A percentile compares a stretch with the other conserved stretches of the same genome.
Evolutionary conservation across 2,888 invertebrate genomes (phyloP).

Genomic region (Oxycera nigricornis): DNA sequence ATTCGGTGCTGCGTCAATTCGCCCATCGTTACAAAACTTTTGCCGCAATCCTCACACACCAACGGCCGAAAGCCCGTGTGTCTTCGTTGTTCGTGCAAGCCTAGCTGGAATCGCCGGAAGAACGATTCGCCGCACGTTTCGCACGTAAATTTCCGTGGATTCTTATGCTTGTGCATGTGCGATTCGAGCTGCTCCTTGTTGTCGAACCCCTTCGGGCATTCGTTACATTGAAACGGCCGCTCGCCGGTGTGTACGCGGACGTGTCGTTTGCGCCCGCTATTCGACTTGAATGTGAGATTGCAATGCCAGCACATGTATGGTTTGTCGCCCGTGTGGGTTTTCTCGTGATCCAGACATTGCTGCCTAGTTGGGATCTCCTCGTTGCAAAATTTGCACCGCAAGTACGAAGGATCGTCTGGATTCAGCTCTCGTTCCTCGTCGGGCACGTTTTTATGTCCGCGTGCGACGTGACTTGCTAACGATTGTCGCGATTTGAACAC

Average conservation of each 20-base stretch:
- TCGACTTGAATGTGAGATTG: conserved; percentile 45
- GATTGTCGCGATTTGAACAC: conserved; percentile 1
- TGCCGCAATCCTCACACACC: conserved; percentile 38
- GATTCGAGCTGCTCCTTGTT: conserved; percentile 45
- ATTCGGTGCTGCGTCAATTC: conserved; percentile 34
- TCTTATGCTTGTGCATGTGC: conserved; percentile 46
- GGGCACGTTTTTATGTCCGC: conserved; percentile 33
- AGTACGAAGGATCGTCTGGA: conserved; percentile 32
- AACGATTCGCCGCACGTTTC: conserved; percentile 44
- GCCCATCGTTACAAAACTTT: conserved; percentile 33
- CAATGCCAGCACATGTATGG: conserved; percentile 45
- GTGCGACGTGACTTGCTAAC: not conserved
- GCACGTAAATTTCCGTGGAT: conserved; percentile 46
- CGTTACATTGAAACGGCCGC: conserved; percentile 47
- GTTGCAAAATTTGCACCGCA: conserved; percentile 22
- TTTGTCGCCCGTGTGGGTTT: conserved; percentile 39
- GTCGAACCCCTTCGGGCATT: conserved; percentile 43
- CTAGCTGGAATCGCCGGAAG: conserved; percentile 12
- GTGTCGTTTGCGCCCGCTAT: conserved; percentile 46
- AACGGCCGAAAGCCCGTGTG: conserved; percentile 27
- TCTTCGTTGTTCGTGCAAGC: conserved; percentile 5
- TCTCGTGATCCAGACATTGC: conserved; percentile 8
- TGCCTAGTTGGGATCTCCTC: not conserved
- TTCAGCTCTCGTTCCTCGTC: not conserved
- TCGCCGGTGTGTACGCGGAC: conserved; percentile 47